phyloP scores from a whole-genome alignment of 2,888 invertebrate genomes.

The Dryadula phaetusa region DNA sequence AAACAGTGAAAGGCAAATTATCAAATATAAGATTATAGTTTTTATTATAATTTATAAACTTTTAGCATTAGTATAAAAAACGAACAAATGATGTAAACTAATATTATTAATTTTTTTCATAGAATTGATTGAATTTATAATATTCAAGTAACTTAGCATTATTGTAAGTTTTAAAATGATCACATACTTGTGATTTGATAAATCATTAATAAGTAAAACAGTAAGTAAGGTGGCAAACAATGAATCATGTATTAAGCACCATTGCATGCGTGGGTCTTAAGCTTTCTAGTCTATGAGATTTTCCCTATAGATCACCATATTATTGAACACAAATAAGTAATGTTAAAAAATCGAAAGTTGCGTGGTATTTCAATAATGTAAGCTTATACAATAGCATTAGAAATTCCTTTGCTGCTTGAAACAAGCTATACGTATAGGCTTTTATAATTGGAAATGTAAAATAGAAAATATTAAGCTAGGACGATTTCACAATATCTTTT shows the following conservation, averaged over 20 bases:
- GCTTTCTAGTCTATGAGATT: slow-evolving; percentile 8
- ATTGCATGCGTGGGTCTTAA: not conserved
- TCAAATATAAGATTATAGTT: not conserved
- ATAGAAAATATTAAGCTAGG: not conserved
- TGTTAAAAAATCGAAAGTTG: not conserved
- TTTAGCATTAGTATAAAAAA: too few relatives aligned
- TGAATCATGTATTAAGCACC: not conserved
- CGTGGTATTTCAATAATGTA: not conserved
- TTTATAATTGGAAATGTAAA: too few relatives aligned
- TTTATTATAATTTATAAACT: too few relatives aligned
- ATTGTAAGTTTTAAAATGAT: not conserved
- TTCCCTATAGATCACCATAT: slow-evolving; percentile 4
- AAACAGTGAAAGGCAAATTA: not conserved
- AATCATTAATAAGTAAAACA: not conserved
- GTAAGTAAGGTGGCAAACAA: not conserved
- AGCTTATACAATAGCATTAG: not conserved
- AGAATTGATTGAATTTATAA: not conserved
- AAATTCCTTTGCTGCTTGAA: not conserved
- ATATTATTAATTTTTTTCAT: too few relatives aligned
- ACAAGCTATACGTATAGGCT: too few relatives aligned
- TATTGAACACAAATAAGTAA: not conserved
- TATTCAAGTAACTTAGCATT: not conserved
- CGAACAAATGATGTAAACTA: too few relatives aligned
- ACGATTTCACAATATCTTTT: slow-evolving; percentile 3
- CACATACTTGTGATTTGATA: not conserved